phyloP scores from a whole-genome alignment of 2,888 invertebrate genomes.

The Lottia gigantea region DNA sequence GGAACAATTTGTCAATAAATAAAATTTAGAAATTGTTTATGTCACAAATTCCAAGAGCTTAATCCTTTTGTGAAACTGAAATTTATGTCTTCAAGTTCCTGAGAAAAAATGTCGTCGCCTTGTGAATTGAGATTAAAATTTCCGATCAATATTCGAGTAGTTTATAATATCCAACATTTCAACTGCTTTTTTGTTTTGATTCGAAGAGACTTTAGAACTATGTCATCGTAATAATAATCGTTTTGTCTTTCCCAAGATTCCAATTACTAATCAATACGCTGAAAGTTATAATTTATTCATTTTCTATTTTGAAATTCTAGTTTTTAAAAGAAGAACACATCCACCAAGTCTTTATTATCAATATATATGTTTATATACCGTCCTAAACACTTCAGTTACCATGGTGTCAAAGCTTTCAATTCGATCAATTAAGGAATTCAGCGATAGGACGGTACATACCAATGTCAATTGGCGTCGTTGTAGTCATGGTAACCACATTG shows the following conservation, averaged over 20 bases:
- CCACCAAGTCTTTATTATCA: not conserved
- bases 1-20: not conserved
- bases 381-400: not conserved
- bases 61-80: too few species aligned
- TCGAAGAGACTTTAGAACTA: not conserved
- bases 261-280: not conserved
- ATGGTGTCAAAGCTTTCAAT: not conserved
- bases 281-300: conserved; percentile 4
- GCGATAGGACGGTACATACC: conserved; percentile 1
- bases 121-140: too few species aligned
- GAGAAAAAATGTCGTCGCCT: too few species aligned
- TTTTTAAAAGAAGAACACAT: not conserved
- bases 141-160: too few species aligned
- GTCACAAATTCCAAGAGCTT: not conserved
- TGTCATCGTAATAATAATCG: not conserved
- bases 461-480: not conserved
- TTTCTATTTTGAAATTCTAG: too few species aligned
- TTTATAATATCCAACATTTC: too few species aligned
- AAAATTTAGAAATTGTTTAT: not conserved
- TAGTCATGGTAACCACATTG: not conserved
- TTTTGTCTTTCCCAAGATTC: not conserved
- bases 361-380: not conserved
- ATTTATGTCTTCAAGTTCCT: too few species aligned
- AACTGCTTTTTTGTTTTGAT: not conserved
- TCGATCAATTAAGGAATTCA: not conserved